These are phyloP conservation scores for Yponomeuta plumbellus DNA, from an alignment of 2,888 invertebrate species.

Conservation along the genomic window DNA sequence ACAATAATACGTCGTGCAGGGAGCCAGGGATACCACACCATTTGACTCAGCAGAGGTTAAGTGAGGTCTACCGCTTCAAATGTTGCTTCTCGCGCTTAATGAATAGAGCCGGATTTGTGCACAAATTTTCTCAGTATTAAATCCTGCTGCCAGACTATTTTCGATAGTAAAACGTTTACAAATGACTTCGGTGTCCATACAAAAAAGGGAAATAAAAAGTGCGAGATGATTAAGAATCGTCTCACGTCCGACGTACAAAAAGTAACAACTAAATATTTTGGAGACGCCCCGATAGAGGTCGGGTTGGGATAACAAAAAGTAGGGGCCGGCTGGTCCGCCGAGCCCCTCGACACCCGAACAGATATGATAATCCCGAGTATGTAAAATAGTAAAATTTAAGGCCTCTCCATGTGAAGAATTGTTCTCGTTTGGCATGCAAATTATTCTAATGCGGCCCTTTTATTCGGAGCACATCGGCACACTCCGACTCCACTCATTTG, in stretches of 20 bases:
- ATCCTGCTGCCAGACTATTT: not conserved
- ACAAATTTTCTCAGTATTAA: not conserved
- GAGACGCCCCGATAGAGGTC: slow-evolving; percentile 69
- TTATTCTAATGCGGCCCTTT: slow-evolving; percentile 75
- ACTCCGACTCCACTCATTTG: slow-evolving; percentile 65
- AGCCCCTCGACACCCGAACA: slow-evolving; percentile 60
- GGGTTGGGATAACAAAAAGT: slow-evolving; percentile 71
- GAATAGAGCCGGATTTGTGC: slow-evolving; percentile 12
- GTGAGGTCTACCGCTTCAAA: slow-evolving; percentile 45
- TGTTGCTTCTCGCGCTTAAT: slow-evolving; percentile 29
- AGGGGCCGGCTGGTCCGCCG: slow-evolving; percentile 40
- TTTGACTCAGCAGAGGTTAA: slow-evolving; percentile 42
- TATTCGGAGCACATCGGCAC: slow-evolving; percentile 69
- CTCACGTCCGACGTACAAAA: slow-evolving; percentile 71
- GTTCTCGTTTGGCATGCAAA: slow-evolving; percentile 67
- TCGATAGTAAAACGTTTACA: not conserved
- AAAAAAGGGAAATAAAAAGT: slow-evolving; percentile 24
- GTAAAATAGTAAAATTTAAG: slow-evolving; percentile 77
- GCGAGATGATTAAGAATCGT: slow-evolving; percentile 60
- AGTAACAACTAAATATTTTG: slow-evolving; percentile 75
- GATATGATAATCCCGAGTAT: slow-evolving; percentile 75
- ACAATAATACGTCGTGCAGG: slow-evolving; percentile 44
- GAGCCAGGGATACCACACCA: slow-evolving; percentile 18
- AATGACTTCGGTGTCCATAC: not conserved
- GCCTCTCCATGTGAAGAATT: slow-evolving; percentile 76